A percentile compares a stretch with the other conserved stretches of the same genome.
These are phyloP conservation scores for Ricordea florida DNA, from an alignment of 92 coral and sea anemone species.

Conservation along the genomic window DNA sequence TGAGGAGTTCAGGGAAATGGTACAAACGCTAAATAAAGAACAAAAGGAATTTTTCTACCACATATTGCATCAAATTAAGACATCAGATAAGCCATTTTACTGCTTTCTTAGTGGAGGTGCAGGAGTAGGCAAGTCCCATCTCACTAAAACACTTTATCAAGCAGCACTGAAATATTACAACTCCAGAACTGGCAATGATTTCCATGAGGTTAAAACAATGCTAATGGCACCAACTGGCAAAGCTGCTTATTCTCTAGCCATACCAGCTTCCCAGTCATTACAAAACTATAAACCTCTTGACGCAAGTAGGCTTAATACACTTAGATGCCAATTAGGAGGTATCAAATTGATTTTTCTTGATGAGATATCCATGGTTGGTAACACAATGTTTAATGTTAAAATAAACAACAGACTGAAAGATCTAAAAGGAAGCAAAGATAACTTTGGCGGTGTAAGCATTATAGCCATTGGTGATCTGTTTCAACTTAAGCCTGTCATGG, in stretches of 20 bases:
- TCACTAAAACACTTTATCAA: constrained; percentile 64
- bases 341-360: constrained; percentile 33
- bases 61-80: too few species aligned
- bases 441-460: constrained; percentile 69
- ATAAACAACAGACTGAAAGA: constrained; percentile 53
- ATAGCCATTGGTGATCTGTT: constrained; percentile 53
- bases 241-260: constrained; percentile 45
- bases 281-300: constrained; percentile 57
- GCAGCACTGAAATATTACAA: constrained; percentile 67
- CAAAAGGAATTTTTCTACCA: constrained; percentile 8
- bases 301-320: constrained; percentile 59
- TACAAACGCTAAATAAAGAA: constrained; percentile 5
- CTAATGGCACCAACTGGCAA: constrained; percentile 55
- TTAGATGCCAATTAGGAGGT: constrained; percentile 38
- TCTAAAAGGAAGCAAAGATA: constrained; percentile 46
- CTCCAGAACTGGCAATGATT: constrained; percentile 44
- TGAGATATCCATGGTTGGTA: constrained; percentile 76
- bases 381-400: constrained; percentile 60
- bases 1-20: background rate
- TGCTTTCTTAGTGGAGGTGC: too few species aligned
- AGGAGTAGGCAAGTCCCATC: constrained; percentile 64
- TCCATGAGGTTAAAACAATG: constrained; percentile 33
- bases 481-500: constrained; percentile 41
- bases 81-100: too few species aligned
- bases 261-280: constrained; percentile 57